A percentile compares a stretch with the other conserved stretches of the same genome.
Evolutionary conservation across 2,113 vertebrate genomes (phyloP).

Genomic region (Semnornis frantzii): DNA sequence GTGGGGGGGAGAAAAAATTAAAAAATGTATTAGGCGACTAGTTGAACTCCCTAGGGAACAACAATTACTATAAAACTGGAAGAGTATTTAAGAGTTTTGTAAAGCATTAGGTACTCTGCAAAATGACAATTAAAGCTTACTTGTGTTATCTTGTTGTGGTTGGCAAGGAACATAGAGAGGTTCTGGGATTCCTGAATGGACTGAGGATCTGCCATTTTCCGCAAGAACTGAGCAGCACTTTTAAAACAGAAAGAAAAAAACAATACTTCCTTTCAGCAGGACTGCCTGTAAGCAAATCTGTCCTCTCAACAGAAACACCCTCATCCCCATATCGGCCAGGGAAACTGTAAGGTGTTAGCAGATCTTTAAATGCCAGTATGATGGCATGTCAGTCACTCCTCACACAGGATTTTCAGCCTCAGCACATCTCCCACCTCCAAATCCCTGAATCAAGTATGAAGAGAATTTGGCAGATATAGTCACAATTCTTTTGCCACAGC

Average conservation of each 20-base stretch:
- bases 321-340: neutral
- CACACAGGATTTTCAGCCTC: neutral
- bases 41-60: neutral
- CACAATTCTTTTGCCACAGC: neutral
- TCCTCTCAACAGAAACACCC: neutral
- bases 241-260: neutral
- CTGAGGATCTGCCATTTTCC: constrained; percentile 98
- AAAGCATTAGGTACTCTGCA: neutral
- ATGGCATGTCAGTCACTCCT: neutral
- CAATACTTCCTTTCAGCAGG: neutral
- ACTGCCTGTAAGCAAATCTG: neutral
- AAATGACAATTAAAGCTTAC: constrained; percentile 68
- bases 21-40: neutral
- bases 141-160: constrained; percentile 99
- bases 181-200: constrained; percentile 99
- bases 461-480: neutral
- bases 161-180: constrained; percentile 97
- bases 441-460: neutral
- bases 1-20: neutral
- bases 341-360: neutral
- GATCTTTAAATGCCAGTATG: neutral
- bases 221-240: constrained; percentile 94
- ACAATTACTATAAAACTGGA: neutral
- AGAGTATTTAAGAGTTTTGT: neutral
- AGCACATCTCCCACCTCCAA: neutral